These are phyloP conservation scores for Marmota monax DNA, from an alignment of 2,113 vertebrate genomes.

Conservation along the genomic window DNA sequence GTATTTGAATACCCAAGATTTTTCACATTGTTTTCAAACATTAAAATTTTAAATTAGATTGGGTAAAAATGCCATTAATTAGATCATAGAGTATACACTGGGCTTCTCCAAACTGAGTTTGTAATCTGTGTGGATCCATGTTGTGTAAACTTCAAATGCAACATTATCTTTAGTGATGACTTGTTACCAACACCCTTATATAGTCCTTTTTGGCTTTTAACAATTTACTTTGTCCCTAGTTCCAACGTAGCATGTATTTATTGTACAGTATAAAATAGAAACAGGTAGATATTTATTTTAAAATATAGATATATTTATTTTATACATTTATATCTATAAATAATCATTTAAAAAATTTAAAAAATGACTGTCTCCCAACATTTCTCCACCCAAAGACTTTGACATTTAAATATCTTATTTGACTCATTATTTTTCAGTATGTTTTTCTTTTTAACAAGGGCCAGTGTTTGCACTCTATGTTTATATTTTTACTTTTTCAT, in stretches of 20 bases:
- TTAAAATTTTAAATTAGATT: conserved; percentile 46
- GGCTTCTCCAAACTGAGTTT: neutral
- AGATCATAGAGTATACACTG: neutral
- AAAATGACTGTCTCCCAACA: neutral
- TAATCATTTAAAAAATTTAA: neutral
- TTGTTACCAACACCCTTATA: neutral
- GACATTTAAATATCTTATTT: neutral
- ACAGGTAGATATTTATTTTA: neutral
- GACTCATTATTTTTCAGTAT: neutral
- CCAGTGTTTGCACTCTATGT: neutral
- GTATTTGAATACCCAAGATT: conserved; percentile 23
- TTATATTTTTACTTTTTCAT: conserved; percentile 12
- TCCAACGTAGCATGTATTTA: neutral
- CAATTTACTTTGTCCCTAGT: neutral
- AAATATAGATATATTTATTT: too few relatives aligned
- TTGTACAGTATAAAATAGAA: neutral
- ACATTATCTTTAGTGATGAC: neutral
- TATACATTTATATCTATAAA: too few relatives aligned
- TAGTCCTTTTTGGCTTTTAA: neutral
- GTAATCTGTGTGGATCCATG: neutral
- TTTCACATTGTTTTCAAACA: conserved; percentile 60
- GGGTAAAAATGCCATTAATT: conserved; percentile 30
- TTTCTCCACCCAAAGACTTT: neutral
- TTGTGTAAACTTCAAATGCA: neutral
- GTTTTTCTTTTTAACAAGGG: neutral